phyloP scores from a whole-genome alignment of 2,797 vertebrate genomes.

The Callimico goeldii region DNA sequence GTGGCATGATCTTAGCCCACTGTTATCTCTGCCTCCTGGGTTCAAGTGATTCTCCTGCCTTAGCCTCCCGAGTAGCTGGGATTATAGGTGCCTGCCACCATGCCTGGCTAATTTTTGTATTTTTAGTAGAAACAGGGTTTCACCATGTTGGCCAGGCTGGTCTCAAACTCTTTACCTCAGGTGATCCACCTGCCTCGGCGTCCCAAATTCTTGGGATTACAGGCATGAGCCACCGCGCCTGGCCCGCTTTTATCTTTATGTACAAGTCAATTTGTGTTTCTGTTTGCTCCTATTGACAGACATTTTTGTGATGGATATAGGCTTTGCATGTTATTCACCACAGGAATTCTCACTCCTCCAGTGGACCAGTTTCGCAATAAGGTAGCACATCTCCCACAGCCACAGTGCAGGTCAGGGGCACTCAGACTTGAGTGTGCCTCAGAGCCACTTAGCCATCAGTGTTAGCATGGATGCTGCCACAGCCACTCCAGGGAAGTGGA shows the following conservation, averaged over 20 bases:
- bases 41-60: background rate
- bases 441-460: background rate
- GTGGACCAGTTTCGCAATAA: background rate
- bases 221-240: background rate
- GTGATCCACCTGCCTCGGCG: background rate
- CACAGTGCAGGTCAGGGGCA: too few species aligned
- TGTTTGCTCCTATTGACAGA: background rate
- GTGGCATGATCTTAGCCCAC: background rate
- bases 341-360: slow-evolving; percentile 41
- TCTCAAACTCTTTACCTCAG: background rate
- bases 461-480: background rate
- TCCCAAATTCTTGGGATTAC: background rate
- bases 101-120: background rate
- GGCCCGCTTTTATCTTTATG: slow-evolving; percentile 14
- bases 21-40: background rate
- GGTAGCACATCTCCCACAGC: background rate
- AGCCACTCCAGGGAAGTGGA: background rate
- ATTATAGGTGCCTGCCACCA: background rate
- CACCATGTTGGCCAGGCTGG: background rate
- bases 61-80: background rate
- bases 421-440: background rate
- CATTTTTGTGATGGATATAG: background rate
- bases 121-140: background rate
- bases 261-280: background rate
- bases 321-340: background rate